Conservation (phyloP, 2,888 invertebrate genomes). For the Agapostemon virescens region DNA sequence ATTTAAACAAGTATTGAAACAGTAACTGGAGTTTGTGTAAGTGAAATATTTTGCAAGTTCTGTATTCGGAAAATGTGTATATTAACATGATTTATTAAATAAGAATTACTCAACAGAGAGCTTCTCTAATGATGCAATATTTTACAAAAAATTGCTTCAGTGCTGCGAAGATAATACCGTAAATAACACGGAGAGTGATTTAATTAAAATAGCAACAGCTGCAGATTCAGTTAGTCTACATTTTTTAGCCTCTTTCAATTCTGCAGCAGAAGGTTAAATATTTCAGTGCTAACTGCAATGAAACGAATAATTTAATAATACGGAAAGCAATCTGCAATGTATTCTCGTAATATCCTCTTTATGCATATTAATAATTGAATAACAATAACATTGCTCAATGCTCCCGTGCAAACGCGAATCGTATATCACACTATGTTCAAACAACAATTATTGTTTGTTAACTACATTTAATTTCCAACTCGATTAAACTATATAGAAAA, state of each 20-base stretch:
- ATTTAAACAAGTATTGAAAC: not conserved
- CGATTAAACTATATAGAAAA: no score
- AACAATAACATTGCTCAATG: no score
- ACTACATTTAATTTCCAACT: no score
- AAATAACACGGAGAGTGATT: constrained; percentile 33
- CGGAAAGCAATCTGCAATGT: not conserved
- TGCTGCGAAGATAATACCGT: constrained; percentile 10
- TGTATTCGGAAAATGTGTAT: no score
- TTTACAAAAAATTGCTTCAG: constrained; percentile 13
- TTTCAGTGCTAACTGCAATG: not conserved
- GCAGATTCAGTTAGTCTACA: constrained; percentile 18
- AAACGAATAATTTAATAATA: not conserved
- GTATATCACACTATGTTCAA: no score
- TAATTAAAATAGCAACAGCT: constrained; percentile 46
- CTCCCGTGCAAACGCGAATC: no score
- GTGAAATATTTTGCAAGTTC: no score
- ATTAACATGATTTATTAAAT: not conserved
- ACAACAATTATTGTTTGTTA: no score
- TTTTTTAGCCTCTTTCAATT: not conserved
- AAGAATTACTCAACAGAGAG: not conserved
- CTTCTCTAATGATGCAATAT: not conserved
- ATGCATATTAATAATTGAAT: no score
- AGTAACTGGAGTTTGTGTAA: no score
- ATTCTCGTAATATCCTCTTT: not conserved
- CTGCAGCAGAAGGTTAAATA: constrained; percentile 3